A percentile compares a stretch with the other conserved stretches of the same genome.
Conservation (phyloP, 2,888 invertebrate species). For the Tineola bisselliella region DNA sequence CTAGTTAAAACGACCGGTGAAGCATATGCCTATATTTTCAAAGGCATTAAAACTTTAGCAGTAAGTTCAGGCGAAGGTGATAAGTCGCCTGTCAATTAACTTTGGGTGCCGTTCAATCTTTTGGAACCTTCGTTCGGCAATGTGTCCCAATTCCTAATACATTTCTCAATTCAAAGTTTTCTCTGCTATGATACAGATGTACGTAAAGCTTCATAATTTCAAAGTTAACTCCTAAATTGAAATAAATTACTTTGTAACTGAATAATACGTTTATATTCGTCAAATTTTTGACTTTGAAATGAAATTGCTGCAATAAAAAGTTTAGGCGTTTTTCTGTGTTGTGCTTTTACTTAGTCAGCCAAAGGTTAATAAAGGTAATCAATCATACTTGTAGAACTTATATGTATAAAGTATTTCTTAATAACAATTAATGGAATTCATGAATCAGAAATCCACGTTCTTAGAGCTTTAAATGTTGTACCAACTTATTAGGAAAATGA, state of each 20-base stretch:
- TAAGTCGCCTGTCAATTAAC: slow-evolving; percentile 2
- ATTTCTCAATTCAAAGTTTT: not conserved
- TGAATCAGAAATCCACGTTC: too few relatives aligned
- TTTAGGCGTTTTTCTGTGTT: too few relatives aligned
- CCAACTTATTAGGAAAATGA: not conserved
- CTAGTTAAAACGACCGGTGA: too few relatives aligned
- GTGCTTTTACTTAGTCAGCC: too few relatives aligned
- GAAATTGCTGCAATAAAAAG: too few relatives aligned
- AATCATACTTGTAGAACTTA: too few relatives aligned
- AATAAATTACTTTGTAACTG: not conserved
- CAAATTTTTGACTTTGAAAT: too few relatives aligned
- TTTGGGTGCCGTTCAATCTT: slow-evolving; percentile 2
- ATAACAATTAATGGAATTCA: too few relatives aligned
- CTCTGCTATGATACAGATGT: not conserved
- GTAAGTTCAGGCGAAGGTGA: not conserved
- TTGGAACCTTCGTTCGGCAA: not conserved
- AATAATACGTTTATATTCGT: too few relatives aligned
- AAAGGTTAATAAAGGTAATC: too few relatives aligned
- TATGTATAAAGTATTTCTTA: too few relatives aligned
- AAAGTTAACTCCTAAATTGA: not conserved
- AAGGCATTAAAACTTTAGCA: not conserved
- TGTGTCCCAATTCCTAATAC: not conserved
- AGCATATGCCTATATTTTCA: not conserved
- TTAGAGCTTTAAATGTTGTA: not conserved
- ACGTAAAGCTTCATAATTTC: not conserved